phyloP scores from a whole-genome alignment of 2,797 vertebrate species.

The Sternarchorhynchus goeldii region DNA sequence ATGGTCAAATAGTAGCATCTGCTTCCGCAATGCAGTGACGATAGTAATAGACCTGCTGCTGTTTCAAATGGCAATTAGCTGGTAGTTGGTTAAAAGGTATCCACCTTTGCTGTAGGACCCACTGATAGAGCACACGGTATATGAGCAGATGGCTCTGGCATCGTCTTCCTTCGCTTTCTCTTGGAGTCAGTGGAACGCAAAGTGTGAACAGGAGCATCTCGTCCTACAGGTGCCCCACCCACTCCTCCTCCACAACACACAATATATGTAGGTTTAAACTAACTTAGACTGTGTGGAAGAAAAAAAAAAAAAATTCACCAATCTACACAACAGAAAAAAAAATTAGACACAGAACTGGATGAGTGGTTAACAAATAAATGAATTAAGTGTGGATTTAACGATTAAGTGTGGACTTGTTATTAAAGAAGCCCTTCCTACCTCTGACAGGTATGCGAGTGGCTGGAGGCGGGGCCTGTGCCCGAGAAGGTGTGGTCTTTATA shows the following conservation, averaged over 20 bases:
- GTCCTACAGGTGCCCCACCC: slow-evolving; percentile 78
- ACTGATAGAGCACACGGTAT: slow-evolving; percentile 75
- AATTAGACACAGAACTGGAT: neutral
- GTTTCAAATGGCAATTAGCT: neutral
- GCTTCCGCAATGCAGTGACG: neutral
- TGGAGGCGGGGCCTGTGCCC: slow-evolving; percentile 33
- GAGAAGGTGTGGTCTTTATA: slow-evolving; percentile 75
- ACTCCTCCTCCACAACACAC: neutral
- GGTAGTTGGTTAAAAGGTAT: neutral
- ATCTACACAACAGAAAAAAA: neutral
- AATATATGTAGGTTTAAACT: neutral
- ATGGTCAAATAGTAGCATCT: neutral
- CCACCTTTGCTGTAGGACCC: slow-evolving; percentile 67
- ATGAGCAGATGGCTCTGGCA: slow-evolving; percentile 87
- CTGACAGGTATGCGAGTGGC: slow-evolving; percentile 79
- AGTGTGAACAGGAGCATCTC: slow-evolving; percentile 73
- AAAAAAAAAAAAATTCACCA: neutral
- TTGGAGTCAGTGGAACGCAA: slow-evolving; percentile 89
- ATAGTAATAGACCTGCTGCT: neutral
- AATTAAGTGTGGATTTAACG: no score
- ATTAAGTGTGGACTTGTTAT: neutral
- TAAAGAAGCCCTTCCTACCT: neutral
- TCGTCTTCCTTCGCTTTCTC: slow-evolving; percentile 82
- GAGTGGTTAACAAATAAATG: no score
- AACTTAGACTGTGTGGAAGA: neutral